These are phyloP conservation scores for Paradisaea rubra DNA, from an alignment of 2,113 vertebrate genomes.

Conservation along the genomic window DNA sequence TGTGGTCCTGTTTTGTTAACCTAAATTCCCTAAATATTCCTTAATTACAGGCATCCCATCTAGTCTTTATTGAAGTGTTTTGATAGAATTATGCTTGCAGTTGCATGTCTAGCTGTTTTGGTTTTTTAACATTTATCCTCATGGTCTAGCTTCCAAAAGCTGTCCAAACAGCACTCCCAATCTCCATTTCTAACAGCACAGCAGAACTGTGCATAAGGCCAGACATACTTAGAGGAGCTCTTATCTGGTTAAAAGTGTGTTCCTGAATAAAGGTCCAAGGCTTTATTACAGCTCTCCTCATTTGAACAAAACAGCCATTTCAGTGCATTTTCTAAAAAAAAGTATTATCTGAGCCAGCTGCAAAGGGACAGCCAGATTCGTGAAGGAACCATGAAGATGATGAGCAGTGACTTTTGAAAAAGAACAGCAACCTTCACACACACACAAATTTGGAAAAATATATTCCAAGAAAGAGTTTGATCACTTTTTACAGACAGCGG, in stretches of 20 bases:
- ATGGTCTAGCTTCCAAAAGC: neutral
- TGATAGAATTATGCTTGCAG: neutral
- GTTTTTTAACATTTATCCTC: neutral
- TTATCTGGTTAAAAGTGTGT: neutral
- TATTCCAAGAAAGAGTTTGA: neutral
- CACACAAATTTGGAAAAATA: neutral
- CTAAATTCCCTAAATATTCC: neutral
- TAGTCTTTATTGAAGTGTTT: neutral
- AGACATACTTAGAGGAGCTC: neutral
- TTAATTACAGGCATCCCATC: neutral
- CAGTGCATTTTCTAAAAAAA: neutral
- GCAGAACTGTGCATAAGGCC: neutral
- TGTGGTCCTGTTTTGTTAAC: neutral
- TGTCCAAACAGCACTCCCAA: neutral
- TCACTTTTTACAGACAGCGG: neutral
- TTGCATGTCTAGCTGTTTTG: neutral
- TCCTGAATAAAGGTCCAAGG: neutral
- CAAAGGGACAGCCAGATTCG: neutral
- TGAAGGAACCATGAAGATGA: neutral
- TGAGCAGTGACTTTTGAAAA: neutral
- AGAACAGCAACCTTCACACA: neutral
- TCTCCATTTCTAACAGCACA: neutral
- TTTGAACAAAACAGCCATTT: neutral
- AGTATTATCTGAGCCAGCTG: neutral
- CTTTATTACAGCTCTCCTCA: neutral